A percentile compares a stretch with the other conserved stretches of the same genome.
These are phyloP conservation scores for Radopholus similis DNA, from an alignment of 1,140 invertebrate species.

Conservation along the genomic window DNA sequence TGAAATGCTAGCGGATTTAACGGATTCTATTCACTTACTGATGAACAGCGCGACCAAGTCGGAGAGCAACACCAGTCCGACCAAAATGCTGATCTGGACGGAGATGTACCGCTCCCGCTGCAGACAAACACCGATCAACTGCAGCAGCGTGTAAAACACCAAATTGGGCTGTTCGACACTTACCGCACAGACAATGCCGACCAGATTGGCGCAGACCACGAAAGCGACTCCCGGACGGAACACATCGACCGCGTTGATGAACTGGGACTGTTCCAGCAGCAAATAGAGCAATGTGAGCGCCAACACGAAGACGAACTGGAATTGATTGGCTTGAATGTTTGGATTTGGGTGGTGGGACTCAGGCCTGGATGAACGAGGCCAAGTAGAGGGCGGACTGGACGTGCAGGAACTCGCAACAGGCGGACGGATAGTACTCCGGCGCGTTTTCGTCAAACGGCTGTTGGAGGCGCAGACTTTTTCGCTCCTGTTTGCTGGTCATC, in stretches of 20 bases:
- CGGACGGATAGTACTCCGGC: conserved; percentile 43
- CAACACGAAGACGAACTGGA: conserved; percentile 45
- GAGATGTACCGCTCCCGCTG: conserved; percentile 37
- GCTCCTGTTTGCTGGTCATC: too few species aligned
- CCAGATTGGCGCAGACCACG: conserved; percentile 35
- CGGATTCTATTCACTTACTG: too few species aligned
- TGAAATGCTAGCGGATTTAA: too few species aligned
- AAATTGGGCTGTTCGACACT: background rate
- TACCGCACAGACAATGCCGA: conserved; percentile 43
- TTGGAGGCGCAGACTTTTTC: too few species aligned
- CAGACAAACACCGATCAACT: conserved; percentile 41
- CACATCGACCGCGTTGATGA: conserved; percentile 46
- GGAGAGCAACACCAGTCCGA: conserved; percentile 40
- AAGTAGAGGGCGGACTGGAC: conserved; percentile 47
- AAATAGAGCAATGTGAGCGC: conserved; percentile 35
- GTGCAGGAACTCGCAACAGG: conserved; percentile 48
- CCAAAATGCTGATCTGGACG: conserved; percentile 38
- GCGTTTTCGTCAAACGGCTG: conserved; percentile 38
- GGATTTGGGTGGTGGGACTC: background rate
- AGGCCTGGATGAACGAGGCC: conserved; percentile 35
- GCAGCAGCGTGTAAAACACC: conserved; percentile 10
- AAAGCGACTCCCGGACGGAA: conserved; percentile 44
- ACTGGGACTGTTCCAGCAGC: conserved; percentile 39
- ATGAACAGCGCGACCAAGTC: conserved; percentile 42
- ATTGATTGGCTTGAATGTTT: background rate